phyloP scores from a whole-genome alignment of 1,140 invertebrate species.

The Condylostylus longicornis region DNA sequence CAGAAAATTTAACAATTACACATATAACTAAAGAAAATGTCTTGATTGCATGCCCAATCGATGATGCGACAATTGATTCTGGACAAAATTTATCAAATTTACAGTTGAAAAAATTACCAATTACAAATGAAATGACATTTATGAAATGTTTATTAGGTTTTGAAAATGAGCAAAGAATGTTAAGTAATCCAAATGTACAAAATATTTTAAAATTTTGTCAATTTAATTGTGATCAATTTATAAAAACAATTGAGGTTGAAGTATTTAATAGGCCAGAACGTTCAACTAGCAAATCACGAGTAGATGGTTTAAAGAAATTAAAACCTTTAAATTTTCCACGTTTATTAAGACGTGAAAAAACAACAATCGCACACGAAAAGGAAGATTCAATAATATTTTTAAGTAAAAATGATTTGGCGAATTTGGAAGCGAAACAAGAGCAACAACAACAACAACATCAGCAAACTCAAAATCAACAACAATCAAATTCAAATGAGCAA shows the following conservation, averaged over 20 bases:
- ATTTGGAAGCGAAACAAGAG: conserved; percentile 32
- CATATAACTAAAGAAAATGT: conserved; percentile 26
- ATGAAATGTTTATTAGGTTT: conserved; percentile 39
- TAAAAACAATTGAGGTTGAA: conserved; percentile 29
- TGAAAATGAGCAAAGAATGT: conserved; percentile 41
- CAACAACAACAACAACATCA: conserved; percentile 18
- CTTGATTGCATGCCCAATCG: conserved; percentile 27
- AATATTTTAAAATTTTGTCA: conserved; percentile 46
- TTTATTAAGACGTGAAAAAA: conserved; percentile 37
- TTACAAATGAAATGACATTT: conserved; percentile 36
- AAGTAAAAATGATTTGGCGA: conserved; percentile 43
- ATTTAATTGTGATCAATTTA: conserved; percentile 35
- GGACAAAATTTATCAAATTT: too few relatives aligned
- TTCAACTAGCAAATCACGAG: conserved; percentile 34
- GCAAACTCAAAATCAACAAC: background rate
- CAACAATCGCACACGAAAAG: conserved; percentile 39
- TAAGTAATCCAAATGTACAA: conserved; percentile 41
- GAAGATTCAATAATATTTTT: conserved; percentile 46
- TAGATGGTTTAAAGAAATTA: conserved; percentile 36
- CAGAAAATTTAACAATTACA: conserved; percentile 25
- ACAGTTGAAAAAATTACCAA: conserved; percentile 30
- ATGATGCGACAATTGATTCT: conserved; percentile 20
- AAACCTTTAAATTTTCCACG: conserved; percentile 36
- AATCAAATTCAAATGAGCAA: background rate
- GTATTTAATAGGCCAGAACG: conserved; percentile 31